Base-by-base conservation (phyloP, 1,140 invertebrate genomes). In the Brachionus paranguensis region DNA sequence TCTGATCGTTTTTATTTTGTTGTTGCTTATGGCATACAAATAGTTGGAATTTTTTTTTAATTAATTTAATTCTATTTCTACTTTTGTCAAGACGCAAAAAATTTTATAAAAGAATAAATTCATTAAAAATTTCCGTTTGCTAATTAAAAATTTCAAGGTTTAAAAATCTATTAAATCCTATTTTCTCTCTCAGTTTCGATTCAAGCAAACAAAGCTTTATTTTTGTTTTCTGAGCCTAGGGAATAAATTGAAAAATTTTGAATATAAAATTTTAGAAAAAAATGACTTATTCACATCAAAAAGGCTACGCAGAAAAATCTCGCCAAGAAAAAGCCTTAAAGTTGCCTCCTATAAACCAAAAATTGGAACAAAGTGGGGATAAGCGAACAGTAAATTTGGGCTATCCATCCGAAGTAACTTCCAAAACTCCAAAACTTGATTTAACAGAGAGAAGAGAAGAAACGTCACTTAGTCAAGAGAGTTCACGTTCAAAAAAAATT, bases 401-500 rank as follows among this genome's bases (percentile, higher is more conserved):
- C 37, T 72, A 72, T 72, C 41, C 33, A 43, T 41, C 68, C 14
- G 37, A 72, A 43, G 37, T 20, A 24, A 20, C 41, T n/a, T n/a
- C 17, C 14, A 41, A 41, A 8, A 37, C 68, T 17, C 68, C 20
- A 47, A 47, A 50, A 14, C 20, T 76, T 29, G 45, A 76, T 50
- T 74, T 10, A 20, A 74, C 70, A 2, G 45, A 76, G 24, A 76
- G 24, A 53, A 76, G 41, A 12, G 68, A 43, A 14, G 43, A 76
- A 50, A 76, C 27, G 6, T 76, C 72, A 50, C 45, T 76, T 10
- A 76, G 72, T 10, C 72, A 76, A 50, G 72, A 53, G 14, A 76
- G 72, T 50, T 27, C 72, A 12, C 43, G 72, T 7, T 76, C 72
- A 0, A 76, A 76, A 29, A 81, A 60, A 47, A 81, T 81, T 14